A percentile compares a stretch with the other conserved stretches of the same genome.
Evolutionary conservation across 2,888 invertebrate genomes (phyloP).

Genomic region (Eubasilissa splendida): DNA sequence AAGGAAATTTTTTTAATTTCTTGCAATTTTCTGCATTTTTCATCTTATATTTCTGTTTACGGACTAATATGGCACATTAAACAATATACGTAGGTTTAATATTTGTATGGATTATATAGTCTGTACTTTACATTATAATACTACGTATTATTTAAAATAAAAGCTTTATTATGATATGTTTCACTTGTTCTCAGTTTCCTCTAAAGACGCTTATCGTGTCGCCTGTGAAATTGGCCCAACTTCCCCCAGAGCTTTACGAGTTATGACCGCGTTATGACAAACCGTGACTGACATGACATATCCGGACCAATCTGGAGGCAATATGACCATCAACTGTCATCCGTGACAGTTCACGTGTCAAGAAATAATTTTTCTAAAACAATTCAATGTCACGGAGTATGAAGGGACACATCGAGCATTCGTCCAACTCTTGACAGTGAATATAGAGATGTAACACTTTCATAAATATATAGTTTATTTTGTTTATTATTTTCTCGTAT

Average conservation of each 20-base stretch:
- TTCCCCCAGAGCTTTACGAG: constrained; percentile 13
- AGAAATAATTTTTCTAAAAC: not conserved
- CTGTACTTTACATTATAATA: not conserved
- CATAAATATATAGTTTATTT: no score
- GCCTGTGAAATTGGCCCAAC: not conserved
- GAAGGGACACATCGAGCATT: not conserved
- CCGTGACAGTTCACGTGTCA: not conserved
- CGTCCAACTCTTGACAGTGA: no score
- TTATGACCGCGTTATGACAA: constrained; percentile 23
- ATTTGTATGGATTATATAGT: not conserved
- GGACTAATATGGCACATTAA: no score
- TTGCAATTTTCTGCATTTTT: no score
- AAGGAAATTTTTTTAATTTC: no score
- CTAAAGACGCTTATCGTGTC: not conserved
- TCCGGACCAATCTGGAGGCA: constrained; percentile 24
- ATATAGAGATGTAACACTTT: no score
- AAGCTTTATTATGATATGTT: not conserved
- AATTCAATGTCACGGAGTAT: not conserved
- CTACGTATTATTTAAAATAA: not conserved
- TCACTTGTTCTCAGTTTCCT: not conserved
- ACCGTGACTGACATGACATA: constrained; percentile 39
- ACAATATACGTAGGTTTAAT: no score
- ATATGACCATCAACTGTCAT: constrained; percentile 25
- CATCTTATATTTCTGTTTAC: no score
- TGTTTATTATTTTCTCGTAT: no score